Conservation (phyloP, 1,140 invertebrate species). For the Tetramorium simillimum region DNA sequence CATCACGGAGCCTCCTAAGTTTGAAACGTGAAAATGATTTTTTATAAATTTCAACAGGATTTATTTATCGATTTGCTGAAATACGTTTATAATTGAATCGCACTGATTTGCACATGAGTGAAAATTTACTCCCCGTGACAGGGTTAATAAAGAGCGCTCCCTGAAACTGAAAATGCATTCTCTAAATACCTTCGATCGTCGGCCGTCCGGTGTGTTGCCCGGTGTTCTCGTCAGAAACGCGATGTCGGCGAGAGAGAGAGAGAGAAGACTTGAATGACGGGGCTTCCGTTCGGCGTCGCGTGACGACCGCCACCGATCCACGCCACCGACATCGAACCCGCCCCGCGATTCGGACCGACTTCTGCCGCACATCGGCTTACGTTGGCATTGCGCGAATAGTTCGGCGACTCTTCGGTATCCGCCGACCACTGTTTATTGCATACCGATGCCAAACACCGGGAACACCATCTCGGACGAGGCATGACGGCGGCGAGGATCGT, state of each 20-base stretch:
- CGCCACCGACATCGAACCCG: neutral
- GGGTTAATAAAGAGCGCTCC: slow-evolving; percentile 29
- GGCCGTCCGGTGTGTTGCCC: neutral
- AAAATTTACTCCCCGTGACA: neutral
- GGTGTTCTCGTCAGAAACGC: neutral
- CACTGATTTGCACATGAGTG: neutral
- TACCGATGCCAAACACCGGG: slow-evolving; percentile 69
- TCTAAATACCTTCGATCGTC: neutral
- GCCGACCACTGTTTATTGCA: slow-evolving; percentile 78
- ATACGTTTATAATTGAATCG: too few relatives aligned
- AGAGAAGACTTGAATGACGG: slow-evolving; percentile 27
- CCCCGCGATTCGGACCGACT: slow-evolving; percentile 22
- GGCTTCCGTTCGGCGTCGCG: neutral
- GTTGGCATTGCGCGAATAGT: slow-evolving; percentile 65
- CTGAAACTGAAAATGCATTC: neutral
- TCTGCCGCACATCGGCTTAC: slow-evolving; percentile 32
- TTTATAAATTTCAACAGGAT: neutral
- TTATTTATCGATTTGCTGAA: neutral
- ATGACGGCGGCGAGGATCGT: slow-evolving; percentile 25
- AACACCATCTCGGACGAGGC: slow-evolving; percentile 49
- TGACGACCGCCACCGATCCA: slow-evolving; percentile 15
- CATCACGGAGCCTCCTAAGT: neutral
- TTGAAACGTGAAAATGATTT: neutral
- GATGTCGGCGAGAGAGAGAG: neutral
- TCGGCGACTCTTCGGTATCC: slow-evolving; percentile 64